Base-by-base conservation (phyloP, 2,113 vertebrate genomes). In the Aphelocoma coerulescens region DNA sequence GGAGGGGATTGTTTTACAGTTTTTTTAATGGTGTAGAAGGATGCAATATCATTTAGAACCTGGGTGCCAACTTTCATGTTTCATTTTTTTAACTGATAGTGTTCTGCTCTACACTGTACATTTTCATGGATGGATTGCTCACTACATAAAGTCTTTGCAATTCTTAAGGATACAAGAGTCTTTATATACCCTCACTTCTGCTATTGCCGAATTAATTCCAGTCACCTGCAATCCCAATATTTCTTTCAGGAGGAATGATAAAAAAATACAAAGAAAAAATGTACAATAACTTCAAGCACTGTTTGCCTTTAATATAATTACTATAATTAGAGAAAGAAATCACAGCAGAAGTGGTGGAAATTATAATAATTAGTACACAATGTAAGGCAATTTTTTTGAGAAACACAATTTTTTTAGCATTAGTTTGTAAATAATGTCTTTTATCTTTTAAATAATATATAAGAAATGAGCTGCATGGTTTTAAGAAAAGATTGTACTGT, bases 11-110 rank as follows among this genome's bases (percentile, higher is more conserved):
- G 7, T 10, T 84, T 32, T 28, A 18, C 17, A 4, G 18, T 13
- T 28, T 71, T 68, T 69, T 77, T 63, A 39, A 32, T 4, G 7
- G 26, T 27, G 16, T 35, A 10, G n/a, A 11, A 88, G 6, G 26
- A 27, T 77, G 46, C 21, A 87, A 90, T 81, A 51, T 91, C 55
- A 92, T 77, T 94, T 96, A 94, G 82, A 97, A 96, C 49, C 44
- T 57, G 46, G 14, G 23, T 76, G 30, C 15, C 37, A 88, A 73
- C 67, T 39, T 97, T 55, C 1, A 7, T 9, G 7, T 92, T 93
- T 95, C 59, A 43, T 97, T 96, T 95, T 88, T 91, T 91, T 93
- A 94, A 92, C 59, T 89, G 73, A 71, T 86, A 37, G 28, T 28
- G 69, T 95, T 93, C 83, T 95, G 51, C 32, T 93, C 35, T 62